phyloP scores from a whole-genome alignment of 2,888 invertebrate species.

The Xanthorhoe designata region DNA sequence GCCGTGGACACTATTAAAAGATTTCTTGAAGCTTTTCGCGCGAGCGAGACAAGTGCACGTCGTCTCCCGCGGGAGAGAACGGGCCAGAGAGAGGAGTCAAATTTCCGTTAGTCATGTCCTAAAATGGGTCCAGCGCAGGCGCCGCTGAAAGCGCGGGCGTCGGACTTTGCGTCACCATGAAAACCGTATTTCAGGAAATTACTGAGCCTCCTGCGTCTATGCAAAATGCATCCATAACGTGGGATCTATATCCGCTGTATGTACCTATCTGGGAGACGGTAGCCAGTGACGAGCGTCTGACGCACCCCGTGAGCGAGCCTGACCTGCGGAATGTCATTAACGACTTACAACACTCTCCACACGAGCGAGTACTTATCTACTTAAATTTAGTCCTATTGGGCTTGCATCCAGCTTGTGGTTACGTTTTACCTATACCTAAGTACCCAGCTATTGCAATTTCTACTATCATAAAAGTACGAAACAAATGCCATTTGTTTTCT shows the following conservation, averaged over 20 bases:
- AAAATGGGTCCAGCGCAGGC: conserved; percentile 89
- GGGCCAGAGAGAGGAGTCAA: conserved; percentile 84
- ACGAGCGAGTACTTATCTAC: conserved; percentile 53
- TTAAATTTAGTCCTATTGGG: conserved; percentile 57
- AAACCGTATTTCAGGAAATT: conserved; percentile 84
- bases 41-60: conserved; percentile 75
- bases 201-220: conserved; percentile 62
- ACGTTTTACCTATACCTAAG: no score
- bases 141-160: conserved; percentile 85
- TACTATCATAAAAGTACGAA: conserved; percentile 9
- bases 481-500: conserved; percentile 9
- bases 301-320: conserved; percentile 70
- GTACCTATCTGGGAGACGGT: conserved; percentile 52
- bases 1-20: conserved; percentile 87
- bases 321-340: conserved; percentile 79
- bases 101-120: conserved; percentile 90
- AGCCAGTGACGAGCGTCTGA: conserved; percentile 72
- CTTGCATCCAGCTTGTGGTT: conserved; percentile 23
- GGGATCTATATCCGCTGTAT: conserved; percentile 55
- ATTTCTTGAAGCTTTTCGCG: conserved; percentile 84
- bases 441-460: conserved; percentile 6
- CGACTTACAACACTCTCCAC: conserved; percentile 69
- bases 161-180: conserved; percentile 81
- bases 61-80: conserved; percentile 79
- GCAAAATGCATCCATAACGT: conserved; percentile 67